These are phyloP conservation scores for Apolygus lucorum DNA, from an alignment of 1,140 invertebrate species.

Conservation along the genomic window DNA sequence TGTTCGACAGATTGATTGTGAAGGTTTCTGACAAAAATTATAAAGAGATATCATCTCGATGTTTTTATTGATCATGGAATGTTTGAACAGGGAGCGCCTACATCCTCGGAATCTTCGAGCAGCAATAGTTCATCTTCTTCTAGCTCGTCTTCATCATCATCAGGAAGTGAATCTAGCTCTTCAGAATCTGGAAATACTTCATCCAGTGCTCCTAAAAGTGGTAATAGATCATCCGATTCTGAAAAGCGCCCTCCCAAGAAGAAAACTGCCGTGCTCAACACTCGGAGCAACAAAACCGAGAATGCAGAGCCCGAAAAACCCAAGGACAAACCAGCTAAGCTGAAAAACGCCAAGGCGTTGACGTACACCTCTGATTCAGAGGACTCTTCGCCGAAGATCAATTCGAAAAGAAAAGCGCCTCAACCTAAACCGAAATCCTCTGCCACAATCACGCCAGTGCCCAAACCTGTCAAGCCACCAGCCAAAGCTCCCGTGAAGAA, in stretches of 20 bases:
- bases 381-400: conserved; percentile 34
- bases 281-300: conserved; percentile 24
- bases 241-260: conserved; percentile 33
- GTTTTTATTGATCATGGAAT: too few relatives aligned
- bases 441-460: conserved; percentile 41
- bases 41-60: too few relatives aligned
- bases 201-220: conserved; percentile 34
- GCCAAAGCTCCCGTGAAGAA: conserved; percentile 27
- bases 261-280: not conserved
- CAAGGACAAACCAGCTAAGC: conserved; percentile 45
- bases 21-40: too few relatives aligned
- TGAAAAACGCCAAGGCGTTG: conserved; percentile 33
- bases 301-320: conserved; percentile 24
- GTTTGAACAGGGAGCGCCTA: conserved; percentile 29
- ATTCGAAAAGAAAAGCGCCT: conserved; percentile 41
- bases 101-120: conserved; percentile 35
- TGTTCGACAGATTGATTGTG: too few relatives aligned
- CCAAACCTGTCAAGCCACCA: conserved; percentile 29
- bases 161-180: conserved; percentile 35
- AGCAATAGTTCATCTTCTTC: conserved; percentile 34
- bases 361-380: conserved; percentile 38
- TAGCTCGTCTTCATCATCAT: conserved; percentile 36
- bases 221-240: conserved; percentile 32
- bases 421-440: conserved; percentile 48
- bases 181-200: conserved; percentile 38